These are phyloP conservation scores for Hirtodrosophila histrioides DNA, from an alignment of 2,888 invertebrate species.

Conservation along the genomic window DNA sequence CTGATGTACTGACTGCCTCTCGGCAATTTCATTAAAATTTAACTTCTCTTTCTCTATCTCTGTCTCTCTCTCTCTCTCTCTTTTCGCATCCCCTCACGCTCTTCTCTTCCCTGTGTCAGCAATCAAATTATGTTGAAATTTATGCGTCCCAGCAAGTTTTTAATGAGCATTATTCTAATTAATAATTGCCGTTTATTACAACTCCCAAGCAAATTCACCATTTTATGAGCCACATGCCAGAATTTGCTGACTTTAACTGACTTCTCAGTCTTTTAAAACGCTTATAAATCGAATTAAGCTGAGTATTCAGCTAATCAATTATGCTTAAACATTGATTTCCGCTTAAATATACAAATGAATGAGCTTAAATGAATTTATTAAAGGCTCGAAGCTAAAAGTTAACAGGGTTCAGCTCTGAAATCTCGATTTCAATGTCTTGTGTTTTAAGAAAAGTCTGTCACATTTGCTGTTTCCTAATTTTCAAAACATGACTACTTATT, in stretches of 20 bases:
- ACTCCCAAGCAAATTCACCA: conserved; percentile 10
- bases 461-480: neutral
- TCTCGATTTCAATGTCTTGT: too few relatives aligned
- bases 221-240: neutral
- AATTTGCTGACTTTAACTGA: neutral
- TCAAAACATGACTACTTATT: too few relatives aligned
- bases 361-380: too few relatives aligned
- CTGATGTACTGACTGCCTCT: conserved; percentile 37
- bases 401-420: too few relatives aligned
- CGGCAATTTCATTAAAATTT: conserved; percentile 68
- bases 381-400: too few relatives aligned
- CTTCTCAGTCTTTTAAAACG: neutral
- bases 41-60: neutral
- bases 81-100: neutral
- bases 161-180: conserved; percentile 71
- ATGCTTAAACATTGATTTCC: too few relatives aligned
- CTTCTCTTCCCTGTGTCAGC: conserved; percentile 14
- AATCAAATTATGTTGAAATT: conserved; percentile 68
- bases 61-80: neutral
- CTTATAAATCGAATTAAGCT: neutral
- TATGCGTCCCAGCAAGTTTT: conserved; percentile 61
- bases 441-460: too few relatives aligned
- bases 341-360: too few relatives aligned
- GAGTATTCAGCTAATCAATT: neutral
- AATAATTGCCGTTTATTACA: conserved; percentile 56